Conservation (phyloP, 2,113 vertebrate genomes). For the Gasterosteus nipponicus region DNA sequence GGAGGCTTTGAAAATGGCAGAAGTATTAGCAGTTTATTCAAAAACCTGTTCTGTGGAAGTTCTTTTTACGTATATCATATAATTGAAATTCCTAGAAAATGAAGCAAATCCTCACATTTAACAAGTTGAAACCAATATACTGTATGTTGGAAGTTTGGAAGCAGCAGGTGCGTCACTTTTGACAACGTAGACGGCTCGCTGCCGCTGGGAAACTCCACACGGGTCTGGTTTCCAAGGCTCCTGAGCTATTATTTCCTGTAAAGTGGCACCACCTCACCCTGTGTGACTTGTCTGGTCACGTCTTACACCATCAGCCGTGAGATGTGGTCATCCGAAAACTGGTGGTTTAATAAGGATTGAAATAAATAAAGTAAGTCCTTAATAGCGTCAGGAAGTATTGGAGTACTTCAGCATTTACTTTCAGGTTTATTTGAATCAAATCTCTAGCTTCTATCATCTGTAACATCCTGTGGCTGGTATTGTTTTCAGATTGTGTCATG, state of each 20-base stretch:
- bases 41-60: too few relatives aligned
- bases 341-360: not conserved
- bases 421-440: not conserved
- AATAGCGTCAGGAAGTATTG: not conserved
- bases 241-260: conserved; percentile 48
- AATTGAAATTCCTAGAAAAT: not conserved
- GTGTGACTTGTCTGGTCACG: conserved; percentile 21
- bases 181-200: conserved; percentile 2
- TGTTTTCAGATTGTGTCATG: not conserved
- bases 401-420: not conserved
- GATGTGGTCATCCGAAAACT: not conserved
- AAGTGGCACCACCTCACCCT: conserved; percentile 6
- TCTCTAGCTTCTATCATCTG: not conserved
- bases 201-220: conserved; percentile 67
- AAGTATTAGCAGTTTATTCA: not conserved
- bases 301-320: not conserved
- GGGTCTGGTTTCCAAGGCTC: conserved; percentile 25
- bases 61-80: not conserved
- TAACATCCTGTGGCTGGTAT: not conserved
- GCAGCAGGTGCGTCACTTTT: conserved; percentile 34
- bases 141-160: not conserved
- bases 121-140: not conserved
- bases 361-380: not conserved
- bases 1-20: not conserved
- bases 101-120: not conserved